Evolutionary conservation across 1,140 invertebrate species (phyloP).

Genomic region (Drosophila varians): DNA sequence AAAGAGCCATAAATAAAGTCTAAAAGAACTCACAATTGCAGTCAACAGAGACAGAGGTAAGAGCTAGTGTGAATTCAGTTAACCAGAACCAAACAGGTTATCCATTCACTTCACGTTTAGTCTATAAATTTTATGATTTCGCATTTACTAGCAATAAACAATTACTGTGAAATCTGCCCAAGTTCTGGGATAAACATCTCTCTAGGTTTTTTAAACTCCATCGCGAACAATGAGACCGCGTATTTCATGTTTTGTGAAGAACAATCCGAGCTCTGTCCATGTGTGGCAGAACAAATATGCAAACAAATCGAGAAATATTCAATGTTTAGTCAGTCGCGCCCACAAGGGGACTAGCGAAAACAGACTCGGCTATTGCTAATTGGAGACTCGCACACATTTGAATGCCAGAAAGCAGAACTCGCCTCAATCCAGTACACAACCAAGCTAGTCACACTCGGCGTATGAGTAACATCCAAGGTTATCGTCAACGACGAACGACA

Average conservation of each 20-base stretch:
- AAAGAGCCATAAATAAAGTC: not conserved
- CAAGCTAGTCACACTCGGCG: constrained; percentile 49
- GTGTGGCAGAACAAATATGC: constrained; percentile 28
- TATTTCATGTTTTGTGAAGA: too few species aligned
- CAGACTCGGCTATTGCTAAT: constrained; percentile 49
- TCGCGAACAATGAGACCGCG: not conserved
- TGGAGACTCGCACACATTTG: constrained; percentile 30
- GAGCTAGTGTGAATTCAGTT: constrained; percentile 9
- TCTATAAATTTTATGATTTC: constrained; percentile 22
- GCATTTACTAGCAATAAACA: constrained; percentile 29
- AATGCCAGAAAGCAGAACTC: constrained; percentile 36
- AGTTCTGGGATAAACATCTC: not conserved
- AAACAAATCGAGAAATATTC: constrained; percentile 34
- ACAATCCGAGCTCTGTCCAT: constrained; percentile 7
- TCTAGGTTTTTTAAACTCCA: constrained; percentile 1
- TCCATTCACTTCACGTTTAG: constrained; percentile 22
- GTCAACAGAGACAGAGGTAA: not conserved
- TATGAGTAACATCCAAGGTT: constrained; percentile 64
- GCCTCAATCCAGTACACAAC: not conserved
- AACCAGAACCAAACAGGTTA: constrained; percentile 12
- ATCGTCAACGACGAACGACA: constrained; percentile 4
- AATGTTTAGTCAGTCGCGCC: constrained; percentile 41
- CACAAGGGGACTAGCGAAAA: constrained; percentile 21
- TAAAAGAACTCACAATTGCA: constrained; percentile 8
- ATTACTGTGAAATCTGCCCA: constrained; percentile 10